phyloP scores from a whole-genome alignment of 2,888 invertebrate species.

The Drosophila robusta region DNA sequence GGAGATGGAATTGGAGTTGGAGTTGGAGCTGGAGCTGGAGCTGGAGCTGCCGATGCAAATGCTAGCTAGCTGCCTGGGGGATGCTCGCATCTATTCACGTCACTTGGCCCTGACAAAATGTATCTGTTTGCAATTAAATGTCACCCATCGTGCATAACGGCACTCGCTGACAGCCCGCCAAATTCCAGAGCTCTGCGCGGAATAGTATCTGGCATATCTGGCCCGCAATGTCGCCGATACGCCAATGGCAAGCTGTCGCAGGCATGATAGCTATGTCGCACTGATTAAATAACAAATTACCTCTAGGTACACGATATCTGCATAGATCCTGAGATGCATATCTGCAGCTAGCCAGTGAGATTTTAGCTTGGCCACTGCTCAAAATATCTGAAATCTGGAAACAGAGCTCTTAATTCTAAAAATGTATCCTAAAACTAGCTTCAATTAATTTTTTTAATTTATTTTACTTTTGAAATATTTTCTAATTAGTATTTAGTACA shows the following conservation, averaged over 20 bases:
- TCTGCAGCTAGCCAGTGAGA: no score
- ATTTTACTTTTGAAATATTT: no score
- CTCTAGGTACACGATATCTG: no score
- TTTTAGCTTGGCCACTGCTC: no score
- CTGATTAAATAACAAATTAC: neutral
- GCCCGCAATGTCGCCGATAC: neutral
- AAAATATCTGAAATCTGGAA: no score
- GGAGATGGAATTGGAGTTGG: neutral
- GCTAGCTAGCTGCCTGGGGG: conserved; percentile 12
- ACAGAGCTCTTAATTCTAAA: no score
- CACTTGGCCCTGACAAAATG: conserved; percentile 72
- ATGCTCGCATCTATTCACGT: conserved; percentile 51
- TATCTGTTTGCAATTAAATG: conserved; percentile 81
- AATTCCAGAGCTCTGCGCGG: conserved; percentile 43
- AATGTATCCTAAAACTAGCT: no score
- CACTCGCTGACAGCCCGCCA: conserved; percentile 62
- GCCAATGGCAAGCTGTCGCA: neutral
- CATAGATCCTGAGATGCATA: no score
- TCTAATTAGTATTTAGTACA: no score
- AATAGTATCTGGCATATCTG: conserved; percentile 48
- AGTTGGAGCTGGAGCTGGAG: neutral
- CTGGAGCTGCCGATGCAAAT: conserved; percentile 19
- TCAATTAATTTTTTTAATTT: no score
- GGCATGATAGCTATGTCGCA: neutral
- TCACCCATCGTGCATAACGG: conserved; percentile 62